Evolutionary conservation across 2,797 vertebrate genomes (phyloP).

Genomic region (Characodon lateralis): DNA sequence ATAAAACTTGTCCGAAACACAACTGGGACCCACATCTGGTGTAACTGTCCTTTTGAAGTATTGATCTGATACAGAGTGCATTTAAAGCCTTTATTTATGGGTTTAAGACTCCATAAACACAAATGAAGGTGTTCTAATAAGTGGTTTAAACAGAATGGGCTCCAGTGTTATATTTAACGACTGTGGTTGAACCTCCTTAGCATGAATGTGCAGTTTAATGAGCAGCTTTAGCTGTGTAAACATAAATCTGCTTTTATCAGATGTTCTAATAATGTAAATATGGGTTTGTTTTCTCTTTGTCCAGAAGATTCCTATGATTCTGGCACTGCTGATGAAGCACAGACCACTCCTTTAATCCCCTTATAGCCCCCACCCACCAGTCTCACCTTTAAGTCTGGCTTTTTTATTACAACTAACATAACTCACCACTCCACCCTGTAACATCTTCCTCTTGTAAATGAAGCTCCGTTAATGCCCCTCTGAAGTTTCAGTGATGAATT

Average conservation of each 20-base stretch:
- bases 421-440: slow-evolving; percentile 28
- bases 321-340: slow-evolving; percentile 58
- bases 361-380: slow-evolving; percentile 7
- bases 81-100: slow-evolving; percentile 45
- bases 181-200: slow-evolving; percentile 37
- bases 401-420: slow-evolving; percentile 51
- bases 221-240: slow-evolving; percentile 48
- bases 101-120: slow-evolving; percentile 50
- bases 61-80: slow-evolving; percentile 20
- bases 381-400: slow-evolving; percentile 52
- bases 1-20: slow-evolving; percentile 12
- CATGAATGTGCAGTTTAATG: slow-evolving; percentile 52
- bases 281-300: slow-evolving; percentile 52
- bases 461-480: slow-evolving; percentile 39
- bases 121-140: slow-evolving; percentile 43
- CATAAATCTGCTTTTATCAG: slow-evolving; percentile 51
- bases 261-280: slow-evolving; percentile 51
- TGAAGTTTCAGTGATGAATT: slow-evolving; percentile 20
- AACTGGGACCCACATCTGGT: slow-evolving; percentile 5
- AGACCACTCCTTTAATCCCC: slow-evolving; percentile 59
- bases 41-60: slow-evolving; percentile 17
- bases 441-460: slow-evolving; percentile 32
- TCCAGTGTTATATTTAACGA: slow-evolving; percentile 38
- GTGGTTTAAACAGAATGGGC: slow-evolving; percentile 41
- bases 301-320: slow-evolving; percentile 56